These are phyloP conservation scores for Tangara arthus DNA, from an alignment of 2,797 vertebrate species.

Conservation along the genomic window DNA sequence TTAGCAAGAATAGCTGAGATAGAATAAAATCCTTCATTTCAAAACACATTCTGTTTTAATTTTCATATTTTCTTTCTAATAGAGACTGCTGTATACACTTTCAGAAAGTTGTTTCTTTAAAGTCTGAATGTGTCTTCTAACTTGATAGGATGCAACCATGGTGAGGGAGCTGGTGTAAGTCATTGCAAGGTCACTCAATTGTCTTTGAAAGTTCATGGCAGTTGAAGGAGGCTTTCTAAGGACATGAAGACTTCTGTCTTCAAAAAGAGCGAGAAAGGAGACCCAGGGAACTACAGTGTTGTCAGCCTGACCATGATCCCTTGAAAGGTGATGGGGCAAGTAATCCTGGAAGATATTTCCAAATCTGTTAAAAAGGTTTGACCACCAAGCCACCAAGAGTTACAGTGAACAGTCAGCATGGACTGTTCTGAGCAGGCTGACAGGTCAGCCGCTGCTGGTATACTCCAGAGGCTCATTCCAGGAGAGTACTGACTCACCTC, in stretches of 20 bases:
- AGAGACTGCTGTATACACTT: not conserved
- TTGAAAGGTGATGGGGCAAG: not conserved
- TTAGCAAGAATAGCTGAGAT: not conserved
- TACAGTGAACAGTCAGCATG: rapidly evolving
- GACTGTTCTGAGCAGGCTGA: not conserved
- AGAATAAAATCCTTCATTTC: not conserved
- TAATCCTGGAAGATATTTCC: not conserved
- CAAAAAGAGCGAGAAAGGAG: not conserved
- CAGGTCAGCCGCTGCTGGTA: not conserved
- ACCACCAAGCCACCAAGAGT: not conserved
- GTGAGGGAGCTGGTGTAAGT: not conserved
- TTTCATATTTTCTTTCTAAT: not conserved
- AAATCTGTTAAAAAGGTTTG: not conserved
- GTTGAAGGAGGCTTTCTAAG: not conserved
- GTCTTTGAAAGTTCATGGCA: not conserved
- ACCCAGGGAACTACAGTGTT: not conserved
- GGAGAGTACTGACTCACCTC: not conserved
- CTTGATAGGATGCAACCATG: not conserved
- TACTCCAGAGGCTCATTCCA: not conserved
- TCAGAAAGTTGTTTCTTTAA: not conserved
- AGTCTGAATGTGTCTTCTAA: not conserved
- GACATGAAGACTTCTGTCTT: not conserved
- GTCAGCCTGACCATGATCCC: not conserved
- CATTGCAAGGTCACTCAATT: not conserved
- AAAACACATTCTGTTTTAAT: not conserved